A percentile compares a stretch with the other conserved stretches of the same genome.
phyloP scores from a whole-genome alignment of 2,797 vertebrate species.

The Sebastes goodei region DNA sequence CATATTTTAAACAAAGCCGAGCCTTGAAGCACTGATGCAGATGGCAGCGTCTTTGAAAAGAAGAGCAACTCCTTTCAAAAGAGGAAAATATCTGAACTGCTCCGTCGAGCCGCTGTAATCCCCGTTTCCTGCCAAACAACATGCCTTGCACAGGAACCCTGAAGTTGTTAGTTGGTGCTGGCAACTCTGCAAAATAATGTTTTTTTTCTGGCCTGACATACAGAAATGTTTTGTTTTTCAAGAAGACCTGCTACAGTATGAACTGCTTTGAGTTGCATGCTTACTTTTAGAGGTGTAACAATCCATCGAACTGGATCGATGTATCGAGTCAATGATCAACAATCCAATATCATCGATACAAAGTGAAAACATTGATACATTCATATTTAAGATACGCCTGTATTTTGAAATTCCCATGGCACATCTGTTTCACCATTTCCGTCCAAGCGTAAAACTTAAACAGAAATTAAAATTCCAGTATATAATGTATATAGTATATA shows the following conservation, averaged over 20 bases:
- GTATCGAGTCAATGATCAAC: no score
- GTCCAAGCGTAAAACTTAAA: no score
- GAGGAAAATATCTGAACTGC: conserved; percentile 46
- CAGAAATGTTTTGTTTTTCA: not conserved
- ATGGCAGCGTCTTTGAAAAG: conserved; percentile 49
- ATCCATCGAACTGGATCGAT: no score
- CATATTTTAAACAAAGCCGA: conserved; percentile 59
- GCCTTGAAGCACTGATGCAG: conserved; percentile 52
- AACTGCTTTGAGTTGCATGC: not conserved
- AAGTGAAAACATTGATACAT: no score
- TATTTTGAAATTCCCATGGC: no score
- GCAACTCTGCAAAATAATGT: conserved; percentile 3
- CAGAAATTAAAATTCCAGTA: no score
- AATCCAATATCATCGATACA: no score
- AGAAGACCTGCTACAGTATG: not conserved
- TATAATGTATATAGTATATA: no score
- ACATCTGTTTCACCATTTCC: no score
- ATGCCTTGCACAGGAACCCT: conserved; percentile 54
- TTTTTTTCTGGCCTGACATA: not conserved
- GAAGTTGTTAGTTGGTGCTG: conserved; percentile 1
- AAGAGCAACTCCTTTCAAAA: conserved; percentile 39
- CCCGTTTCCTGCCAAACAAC: conserved; percentile 69
- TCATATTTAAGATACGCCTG: no score
- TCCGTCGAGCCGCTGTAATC: conserved; percentile 50
- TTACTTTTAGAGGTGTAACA: no score